Evolutionary conservation across 2,888 invertebrate genomes (phyloP).

Genomic region (Fragum fragum): DNA sequence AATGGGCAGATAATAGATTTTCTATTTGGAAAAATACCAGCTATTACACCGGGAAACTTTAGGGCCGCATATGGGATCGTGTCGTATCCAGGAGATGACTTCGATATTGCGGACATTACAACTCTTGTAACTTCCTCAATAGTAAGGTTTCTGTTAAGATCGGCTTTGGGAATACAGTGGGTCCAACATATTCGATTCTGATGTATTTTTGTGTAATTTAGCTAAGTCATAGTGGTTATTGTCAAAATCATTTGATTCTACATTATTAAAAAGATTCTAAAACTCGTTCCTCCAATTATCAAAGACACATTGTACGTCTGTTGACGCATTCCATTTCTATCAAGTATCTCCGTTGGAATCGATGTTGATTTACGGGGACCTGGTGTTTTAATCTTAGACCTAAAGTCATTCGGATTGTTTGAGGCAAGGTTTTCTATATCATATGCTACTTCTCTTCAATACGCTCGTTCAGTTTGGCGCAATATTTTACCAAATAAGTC

Average conservation of each 20-base stretch:
- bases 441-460: conserved; percentile 14
- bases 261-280: conserved; percentile 37
- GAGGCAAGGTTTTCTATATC: conserved; percentile 41
- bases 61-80: conserved; percentile 34
- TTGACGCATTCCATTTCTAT: conserved; percentile 1
- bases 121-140: conserved; percentile 29
- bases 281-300: conserved; percentile 42
- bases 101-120: conserved; percentile 25
- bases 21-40: conserved; percentile 18
- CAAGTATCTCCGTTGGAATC: conserved; percentile 39
- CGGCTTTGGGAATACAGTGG: conserved; percentile 19
- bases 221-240: conserved; percentile 16
- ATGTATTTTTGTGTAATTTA: conserved; percentile 40
- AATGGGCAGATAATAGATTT: conserved; percentile 31
- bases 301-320: conserved; percentile 21
- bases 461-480: conserved; percentile 32
- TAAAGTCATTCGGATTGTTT: conserved; percentile 49
- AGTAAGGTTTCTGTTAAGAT: conserved; percentile 32
- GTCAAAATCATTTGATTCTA: conserved; percentile 26
- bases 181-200: conserved; percentile 32
- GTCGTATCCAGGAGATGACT: conserved; percentile 27
- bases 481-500: conserved; percentile 31
- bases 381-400: conserved; percentile 47
- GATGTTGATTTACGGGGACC: conserved; percentile 36
- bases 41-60: conserved; percentile 28